Percentiles rank a stretch among this genome's conserved stretches.
Evolutionary conservation across 2,888 invertebrate species (phyloP).

Genomic region (Galeruca laticollis): DNA sequence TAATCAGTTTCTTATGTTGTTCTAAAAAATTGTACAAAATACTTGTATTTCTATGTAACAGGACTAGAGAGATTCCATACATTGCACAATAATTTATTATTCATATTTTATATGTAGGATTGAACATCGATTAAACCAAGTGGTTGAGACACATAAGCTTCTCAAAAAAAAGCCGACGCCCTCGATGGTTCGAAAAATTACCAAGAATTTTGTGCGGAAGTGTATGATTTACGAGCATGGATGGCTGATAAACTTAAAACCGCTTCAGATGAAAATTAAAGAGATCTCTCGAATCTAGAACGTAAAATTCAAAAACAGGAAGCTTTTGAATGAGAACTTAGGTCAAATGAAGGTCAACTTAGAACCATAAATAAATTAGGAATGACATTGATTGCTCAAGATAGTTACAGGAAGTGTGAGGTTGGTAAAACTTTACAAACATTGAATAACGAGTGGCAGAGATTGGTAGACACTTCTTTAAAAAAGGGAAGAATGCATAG

Average conservation of each 20-base stretch:
- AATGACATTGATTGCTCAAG: constrained; percentile 77
- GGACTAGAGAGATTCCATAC: too few species aligned
- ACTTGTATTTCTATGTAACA: too few species aligned
- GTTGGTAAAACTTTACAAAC: constrained; percentile 77
- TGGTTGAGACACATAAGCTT: constrained; percentile 77
- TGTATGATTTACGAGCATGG: constrained; percentile 91
- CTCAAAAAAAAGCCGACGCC: constrained; percentile 79
- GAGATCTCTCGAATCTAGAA: constrained; percentile 89
- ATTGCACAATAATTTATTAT: constrained; percentile 10
- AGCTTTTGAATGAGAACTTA: constrained; percentile 94
- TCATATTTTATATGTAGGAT: constrained; percentile 69
- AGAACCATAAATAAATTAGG: constrained; percentile 87
- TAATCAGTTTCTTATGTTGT: too few species aligned
- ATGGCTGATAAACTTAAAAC: constrained; percentile 91
- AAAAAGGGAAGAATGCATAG: constrained; percentile 80
- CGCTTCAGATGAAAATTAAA: constrained; percentile 92
- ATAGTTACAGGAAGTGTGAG: constrained; percentile 78
- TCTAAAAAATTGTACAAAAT: too few species aligned
- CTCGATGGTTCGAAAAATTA: constrained; percentile 88
- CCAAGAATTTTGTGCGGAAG: constrained; percentile 93
- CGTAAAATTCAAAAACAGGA: constrained; percentile 96
- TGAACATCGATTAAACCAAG: constrained; percentile 79
- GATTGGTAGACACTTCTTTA: constrained; percentile 75
- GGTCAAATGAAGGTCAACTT: constrained; percentile 94
- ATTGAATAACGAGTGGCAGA: constrained; percentile 83